Percentiles rank a stretch among this genome's conserved stretches.
These are phyloP conservation scores for Amblyornis subalaris DNA, from an alignment of 2,113 vertebrate genomes.

Conservation along the genomic window DNA sequence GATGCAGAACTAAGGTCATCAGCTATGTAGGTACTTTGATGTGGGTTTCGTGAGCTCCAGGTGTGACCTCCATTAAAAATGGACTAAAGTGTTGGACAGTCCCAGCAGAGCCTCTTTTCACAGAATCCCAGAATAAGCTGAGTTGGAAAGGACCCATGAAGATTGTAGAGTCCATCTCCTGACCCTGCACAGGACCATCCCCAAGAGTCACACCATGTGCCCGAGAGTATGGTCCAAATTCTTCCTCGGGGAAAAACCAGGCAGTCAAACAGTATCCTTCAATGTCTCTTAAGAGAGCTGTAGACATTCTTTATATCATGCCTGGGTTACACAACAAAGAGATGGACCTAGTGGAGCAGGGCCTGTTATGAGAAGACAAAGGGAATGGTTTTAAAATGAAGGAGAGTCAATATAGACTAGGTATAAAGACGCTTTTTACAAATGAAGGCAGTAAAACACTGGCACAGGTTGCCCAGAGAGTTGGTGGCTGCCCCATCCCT, in stretches of 20 bases:
- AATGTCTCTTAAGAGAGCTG: neutral
- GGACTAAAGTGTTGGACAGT: rapidly evolving
- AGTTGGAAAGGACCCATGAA: neutral
- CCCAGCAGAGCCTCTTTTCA: neutral
- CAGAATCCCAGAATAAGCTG: neutral
- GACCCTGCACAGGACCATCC: neutral
- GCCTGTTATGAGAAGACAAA: neutral
- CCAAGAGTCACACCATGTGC: neutral
- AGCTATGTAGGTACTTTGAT: too few relatives aligned
- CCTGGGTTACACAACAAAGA: neutral
- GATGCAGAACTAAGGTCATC: too few relatives aligned
- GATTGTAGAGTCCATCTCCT: neutral
- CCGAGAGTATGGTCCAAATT: neutral
- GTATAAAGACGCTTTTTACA: neutral
- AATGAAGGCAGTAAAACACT: neutral
- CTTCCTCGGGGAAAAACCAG: neutral
- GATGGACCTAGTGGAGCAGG: neutral
- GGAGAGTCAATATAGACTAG: neutral
- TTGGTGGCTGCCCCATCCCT: neutral
- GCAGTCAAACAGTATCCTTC: neutral
- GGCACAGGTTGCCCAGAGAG: neutral
- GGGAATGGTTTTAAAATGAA: neutral
- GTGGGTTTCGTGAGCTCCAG: neutral
- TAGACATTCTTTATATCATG: neutral
- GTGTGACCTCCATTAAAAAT: neutral